Conservation (phyloP, 2,888 invertebrate genomes). For the Adelognathus sp. region DNA sequence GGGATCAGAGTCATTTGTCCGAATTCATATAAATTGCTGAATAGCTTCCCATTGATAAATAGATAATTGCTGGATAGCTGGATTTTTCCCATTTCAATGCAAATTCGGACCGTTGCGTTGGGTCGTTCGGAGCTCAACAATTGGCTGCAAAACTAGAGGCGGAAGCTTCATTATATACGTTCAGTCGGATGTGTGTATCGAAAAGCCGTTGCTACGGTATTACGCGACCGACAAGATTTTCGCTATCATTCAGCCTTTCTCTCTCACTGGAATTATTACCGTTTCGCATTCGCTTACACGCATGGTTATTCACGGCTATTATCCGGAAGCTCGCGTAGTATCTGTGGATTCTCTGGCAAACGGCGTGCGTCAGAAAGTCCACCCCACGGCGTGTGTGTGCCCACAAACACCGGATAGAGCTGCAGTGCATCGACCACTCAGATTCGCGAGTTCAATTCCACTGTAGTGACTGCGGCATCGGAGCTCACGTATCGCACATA, state of each 20-base stretch:
- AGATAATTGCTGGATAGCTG: too few relatives aligned
- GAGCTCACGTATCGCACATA: slow-evolving; percentile 3
- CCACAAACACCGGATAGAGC: neutral
- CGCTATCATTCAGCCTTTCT: slow-evolving; percentile 2
- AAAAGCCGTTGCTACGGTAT: neutral
- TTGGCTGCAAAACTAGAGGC: neutral
- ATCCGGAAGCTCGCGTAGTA: slow-evolving; percentile 45
- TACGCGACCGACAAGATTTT: slow-evolving; percentile 1
- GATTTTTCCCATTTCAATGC: neutral
- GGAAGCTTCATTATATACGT: neutral
- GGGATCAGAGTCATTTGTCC: too few relatives aligned
- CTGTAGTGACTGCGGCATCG: neutral
- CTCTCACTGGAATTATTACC: slow-evolving; percentile 8
- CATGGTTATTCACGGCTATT: slow-evolving; percentile 49
- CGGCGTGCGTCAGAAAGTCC: neutral
- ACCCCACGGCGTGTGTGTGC: slow-evolving; percentile 6
- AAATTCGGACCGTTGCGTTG: too few relatives aligned
- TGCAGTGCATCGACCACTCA: neutral
- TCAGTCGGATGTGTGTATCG: neutral
- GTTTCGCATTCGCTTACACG: neutral
- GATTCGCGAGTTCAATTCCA: slow-evolving; percentile 6
- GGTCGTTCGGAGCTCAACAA: neutral
- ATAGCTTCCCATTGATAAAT: too few relatives aligned
- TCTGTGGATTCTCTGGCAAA: slow-evolving; percentile 5
- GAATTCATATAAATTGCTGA: too few relatives aligned